These are phyloP conservation scores for Acromyrmex charruanus DNA, from an alignment of 1,140 invertebrate species.

Conservation along the genomic window DNA sequence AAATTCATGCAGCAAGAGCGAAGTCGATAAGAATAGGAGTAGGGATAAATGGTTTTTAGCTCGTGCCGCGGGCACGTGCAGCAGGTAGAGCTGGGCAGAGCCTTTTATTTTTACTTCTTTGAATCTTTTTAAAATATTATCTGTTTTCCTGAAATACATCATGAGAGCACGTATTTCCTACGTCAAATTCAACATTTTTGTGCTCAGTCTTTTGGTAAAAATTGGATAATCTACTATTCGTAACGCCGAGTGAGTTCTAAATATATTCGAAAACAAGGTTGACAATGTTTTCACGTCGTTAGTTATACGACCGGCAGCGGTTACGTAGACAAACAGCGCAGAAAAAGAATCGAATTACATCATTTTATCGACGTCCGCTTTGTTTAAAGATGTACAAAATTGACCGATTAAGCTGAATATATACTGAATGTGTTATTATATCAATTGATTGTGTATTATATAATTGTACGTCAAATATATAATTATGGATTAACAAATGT, in stretches of 20 bases:
- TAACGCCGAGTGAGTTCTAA: conserved; percentile 33
- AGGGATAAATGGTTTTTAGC: background rate
- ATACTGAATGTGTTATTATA: background rate
- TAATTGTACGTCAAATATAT: background rate
- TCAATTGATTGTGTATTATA: conserved; percentile 1
- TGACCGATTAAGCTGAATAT: background rate
- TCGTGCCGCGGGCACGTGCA: background rate
- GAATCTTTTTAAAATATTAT: background rate
- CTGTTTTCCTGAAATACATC: background rate
- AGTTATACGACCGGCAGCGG: background rate
- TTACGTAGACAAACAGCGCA: conserved; percentile 31
- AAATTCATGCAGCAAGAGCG: background rate
- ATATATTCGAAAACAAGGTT: conserved; percentile 31
- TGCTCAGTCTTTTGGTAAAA: background rate
- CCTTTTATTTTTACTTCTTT: background rate
- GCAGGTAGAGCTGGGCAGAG: too few relatives aligned
- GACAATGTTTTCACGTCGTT: conserved; percentile 28
- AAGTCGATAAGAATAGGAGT: background rate
- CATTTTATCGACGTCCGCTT: background rate
- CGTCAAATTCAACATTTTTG: conserved; percentile 9
- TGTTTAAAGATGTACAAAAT: conserved; percentile 13
- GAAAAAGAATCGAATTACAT: conserved; percentile 37
- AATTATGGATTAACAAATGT: background rate
- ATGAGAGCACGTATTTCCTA: background rate
- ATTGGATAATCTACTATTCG: conserved; percentile 12